phyloP scores from a whole-genome alignment of 2,113 vertebrate species.

The Pachycephala philippinensis region DNA sequence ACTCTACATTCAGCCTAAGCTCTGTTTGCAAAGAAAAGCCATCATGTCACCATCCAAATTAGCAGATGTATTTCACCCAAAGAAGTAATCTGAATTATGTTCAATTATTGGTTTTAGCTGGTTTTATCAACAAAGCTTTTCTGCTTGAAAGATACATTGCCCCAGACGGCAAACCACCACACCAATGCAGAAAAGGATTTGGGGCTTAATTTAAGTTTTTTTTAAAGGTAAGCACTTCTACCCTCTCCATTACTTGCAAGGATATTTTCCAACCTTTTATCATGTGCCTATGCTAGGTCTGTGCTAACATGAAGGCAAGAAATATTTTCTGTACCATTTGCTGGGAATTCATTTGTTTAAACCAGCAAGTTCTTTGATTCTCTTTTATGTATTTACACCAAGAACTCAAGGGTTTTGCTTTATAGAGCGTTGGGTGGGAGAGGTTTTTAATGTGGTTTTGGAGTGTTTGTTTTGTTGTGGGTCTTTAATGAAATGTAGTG shows the following conservation, averaged over 20 bases:
- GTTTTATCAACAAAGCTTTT: background rate
- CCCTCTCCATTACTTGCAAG: background rate
- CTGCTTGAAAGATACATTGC: background rate
- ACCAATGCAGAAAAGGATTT: background rate
- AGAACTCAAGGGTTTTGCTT: background rate
- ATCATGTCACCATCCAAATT: background rate
- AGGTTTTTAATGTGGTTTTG: background rate
- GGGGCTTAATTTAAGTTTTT: background rate
- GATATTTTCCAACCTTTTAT: background rate
- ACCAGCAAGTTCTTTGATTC: background rate
- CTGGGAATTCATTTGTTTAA: background rate
- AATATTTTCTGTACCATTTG: background rate
- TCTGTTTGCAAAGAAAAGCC: background rate
- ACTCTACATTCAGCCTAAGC: background rate
- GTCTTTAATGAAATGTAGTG: background rate
- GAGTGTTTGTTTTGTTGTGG: background rate
- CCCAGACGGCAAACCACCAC: background rate
- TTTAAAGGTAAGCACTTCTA: background rate
- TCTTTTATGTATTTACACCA: background rate
- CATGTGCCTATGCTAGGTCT: background rate
- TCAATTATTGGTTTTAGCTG: background rate
- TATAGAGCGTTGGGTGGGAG: too few relatives aligned
- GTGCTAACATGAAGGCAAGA: background rate
- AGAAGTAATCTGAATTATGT: background rate
- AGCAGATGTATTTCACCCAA: background rate